These are phyloP conservation scores for Carcina quercana DNA, from an alignment of 2,888 invertebrate genomes.

Conservation along the genomic window DNA sequence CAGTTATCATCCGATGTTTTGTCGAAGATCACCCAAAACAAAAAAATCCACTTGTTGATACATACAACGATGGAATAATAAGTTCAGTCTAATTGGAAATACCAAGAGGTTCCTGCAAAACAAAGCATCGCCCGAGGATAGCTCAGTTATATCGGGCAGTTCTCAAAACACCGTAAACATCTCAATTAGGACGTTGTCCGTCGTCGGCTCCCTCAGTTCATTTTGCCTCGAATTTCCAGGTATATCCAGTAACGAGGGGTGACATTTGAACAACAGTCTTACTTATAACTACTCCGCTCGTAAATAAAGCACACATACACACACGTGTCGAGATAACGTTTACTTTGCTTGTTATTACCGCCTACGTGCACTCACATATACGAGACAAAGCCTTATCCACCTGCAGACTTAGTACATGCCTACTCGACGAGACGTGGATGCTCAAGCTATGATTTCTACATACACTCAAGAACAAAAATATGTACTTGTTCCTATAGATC, in stretches of 20 bases:
- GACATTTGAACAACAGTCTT: slow-evolving; percentile 40
- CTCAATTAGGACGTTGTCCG: slow-evolving; percentile 12
- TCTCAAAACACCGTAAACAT: slow-evolving; percentile 12
- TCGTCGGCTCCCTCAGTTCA: not conserved
- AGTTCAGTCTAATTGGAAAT: too few relatives aligned
- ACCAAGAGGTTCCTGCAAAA: not conserved
- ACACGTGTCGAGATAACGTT: slow-evolving; percentile 22
- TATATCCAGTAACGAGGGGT: slow-evolving; percentile 37
- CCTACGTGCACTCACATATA: slow-evolving; percentile 26
- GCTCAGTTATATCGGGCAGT: slow-evolving; percentile 13
- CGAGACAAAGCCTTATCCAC: too few relatives aligned
- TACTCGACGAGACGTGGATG: too few relatives aligned
- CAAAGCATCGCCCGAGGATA: slow-evolving; percentile 13
- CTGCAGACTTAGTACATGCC: too few relatives aligned
- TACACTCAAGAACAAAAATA: too few relatives aligned
- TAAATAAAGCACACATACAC: slow-evolving; percentile 16
- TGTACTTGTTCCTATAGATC: too few relatives aligned
- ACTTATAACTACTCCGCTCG: slow-evolving; percentile 1
- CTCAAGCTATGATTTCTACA: too few relatives aligned
- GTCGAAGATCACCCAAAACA: too few relatives aligned
- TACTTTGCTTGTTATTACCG: slow-evolving; percentile 29
- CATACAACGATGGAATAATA: too few relatives aligned
- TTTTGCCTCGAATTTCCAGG: slow-evolving; percentile 3
- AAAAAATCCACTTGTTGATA: too few relatives aligned
- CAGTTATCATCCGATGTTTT: too few relatives aligned